Evolutionary conservation across 2,113 vertebrate genomes (phyloP).

Genomic region (Myiopsitta monachus): DNA sequence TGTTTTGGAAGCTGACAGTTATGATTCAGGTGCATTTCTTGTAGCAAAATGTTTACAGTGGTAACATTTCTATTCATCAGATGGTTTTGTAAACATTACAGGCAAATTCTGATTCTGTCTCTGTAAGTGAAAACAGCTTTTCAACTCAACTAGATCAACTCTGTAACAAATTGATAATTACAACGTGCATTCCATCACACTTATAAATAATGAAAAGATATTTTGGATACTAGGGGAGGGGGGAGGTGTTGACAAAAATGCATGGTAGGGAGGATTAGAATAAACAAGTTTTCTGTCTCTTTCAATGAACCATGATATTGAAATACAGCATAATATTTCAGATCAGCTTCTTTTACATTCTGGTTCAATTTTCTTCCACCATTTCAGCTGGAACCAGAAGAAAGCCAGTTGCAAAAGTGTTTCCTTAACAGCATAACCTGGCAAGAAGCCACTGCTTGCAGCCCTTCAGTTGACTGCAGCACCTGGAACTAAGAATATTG

Average conservation of each 20-base stretch:
- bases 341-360: background rate
- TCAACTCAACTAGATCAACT: background rate
- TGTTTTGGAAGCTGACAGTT: background rate
- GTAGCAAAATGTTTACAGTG: background rate
- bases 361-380: background rate
- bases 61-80: background rate
- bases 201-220: background rate
- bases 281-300: background rate
- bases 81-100: background rate
- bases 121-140: background rate
- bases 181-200: background rate
- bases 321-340: background rate
- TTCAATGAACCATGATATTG: background rate
- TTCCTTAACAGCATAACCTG: background rate
- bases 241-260: background rate
- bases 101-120: background rate
- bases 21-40: background rate
- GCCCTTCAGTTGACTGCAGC: background rate
- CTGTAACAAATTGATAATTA: background rate
- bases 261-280: fast-evolving
- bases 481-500: fast-evolving
- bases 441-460: background rate
- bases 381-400: background rate
- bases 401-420: background rate
- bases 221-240: background rate